Conservation (phyloP, 2,888 invertebrate genomes). For the Andrena bucephala region DNA sequence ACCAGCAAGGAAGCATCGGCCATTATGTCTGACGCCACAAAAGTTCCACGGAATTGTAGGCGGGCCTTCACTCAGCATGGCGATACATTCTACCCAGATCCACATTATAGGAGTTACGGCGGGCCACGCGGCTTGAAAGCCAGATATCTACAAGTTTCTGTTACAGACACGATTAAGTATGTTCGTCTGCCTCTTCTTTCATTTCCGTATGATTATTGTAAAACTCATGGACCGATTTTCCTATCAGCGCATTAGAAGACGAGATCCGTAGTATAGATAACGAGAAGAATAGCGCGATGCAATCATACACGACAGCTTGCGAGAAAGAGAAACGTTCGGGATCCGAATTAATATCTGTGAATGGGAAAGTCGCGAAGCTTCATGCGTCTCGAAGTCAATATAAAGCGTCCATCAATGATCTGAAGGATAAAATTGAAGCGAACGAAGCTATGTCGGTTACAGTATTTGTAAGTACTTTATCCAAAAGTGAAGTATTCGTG, state of each 20-base stretch:
- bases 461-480: slow-evolving; percentile 74
- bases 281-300: slow-evolving; percentile 53
- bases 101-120: slow-evolving; percentile 91
- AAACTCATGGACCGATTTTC: not conserved
- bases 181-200: slow-evolving; percentile 57
- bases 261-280: slow-evolving; percentile 70
- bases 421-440: slow-evolving; percentile 73
- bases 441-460: slow-evolving; percentile 68
- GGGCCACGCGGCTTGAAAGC: slow-evolving; percentile 85
- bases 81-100: slow-evolving; percentile 91
- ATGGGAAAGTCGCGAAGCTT: slow-evolving; percentile 67
- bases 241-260: slow-evolving; percentile 74
- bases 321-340: slow-evolving; percentile 69
- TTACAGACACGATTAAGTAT: slow-evolving; percentile 88
- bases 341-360: slow-evolving; percentile 66
- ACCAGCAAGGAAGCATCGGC: slow-evolving; percentile 89
- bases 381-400: slow-evolving; percentile 61
- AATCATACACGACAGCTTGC: slow-evolving; percentile 49
- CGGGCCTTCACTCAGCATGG: slow-evolving; percentile 89
- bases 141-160: slow-evolving; percentile 89
- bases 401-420: slow-evolving; percentile 70
- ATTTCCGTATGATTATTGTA: not conserved
- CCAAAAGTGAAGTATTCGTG: slow-evolving; percentile 16
- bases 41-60: slow-evolving; percentile 90
- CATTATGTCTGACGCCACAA: slow-evolving; percentile 88